Conservation (phyloP, 2,113 vertebrate genomes). For the Psammodynastes pulverulentus region DNA sequence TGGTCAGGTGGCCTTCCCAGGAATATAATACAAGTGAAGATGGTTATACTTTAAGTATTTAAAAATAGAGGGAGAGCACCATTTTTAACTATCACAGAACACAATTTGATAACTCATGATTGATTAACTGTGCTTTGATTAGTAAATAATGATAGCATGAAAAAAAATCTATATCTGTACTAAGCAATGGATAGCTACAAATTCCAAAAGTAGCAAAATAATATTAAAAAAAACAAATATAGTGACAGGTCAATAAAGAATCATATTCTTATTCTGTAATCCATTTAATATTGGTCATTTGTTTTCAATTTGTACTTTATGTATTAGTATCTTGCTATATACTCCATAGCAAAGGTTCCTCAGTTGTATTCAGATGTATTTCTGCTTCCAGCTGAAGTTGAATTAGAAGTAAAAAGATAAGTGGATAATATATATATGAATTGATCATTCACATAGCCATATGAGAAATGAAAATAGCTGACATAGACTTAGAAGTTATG, state of each 20-base stretch:
- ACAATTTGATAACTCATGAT: background rate
- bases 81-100: background rate
- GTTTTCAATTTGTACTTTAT: background rate
- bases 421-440: conserved; percentile 8
- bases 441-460: conserved; percentile 6
- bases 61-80: background rate
- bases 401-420: conserved; percentile 13
- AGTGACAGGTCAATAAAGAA: background rate
- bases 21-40: background rate
- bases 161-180: background rate
- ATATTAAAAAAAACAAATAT: background rate
- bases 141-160: background rate
- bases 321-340: conserved; percentile 9
- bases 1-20: background rate
- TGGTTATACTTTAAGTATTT: background rate
- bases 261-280: background rate
- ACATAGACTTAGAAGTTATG: conserved; percentile 2
- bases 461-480: conserved; percentile 16
- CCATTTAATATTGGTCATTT: background rate
- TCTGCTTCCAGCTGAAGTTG: background rate
- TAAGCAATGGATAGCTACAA: background rate
- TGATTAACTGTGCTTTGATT: background rate
- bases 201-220: background rate
- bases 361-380: background rate
- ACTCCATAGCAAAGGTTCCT: background rate